A percentile compares a stretch with the other conserved stretches of the same genome.
These are phyloP conservation scores for Meloidogyne hapla DNA, from an alignment of 1,140 invertebrate genomes.

Conservation along the genomic window DNA sequence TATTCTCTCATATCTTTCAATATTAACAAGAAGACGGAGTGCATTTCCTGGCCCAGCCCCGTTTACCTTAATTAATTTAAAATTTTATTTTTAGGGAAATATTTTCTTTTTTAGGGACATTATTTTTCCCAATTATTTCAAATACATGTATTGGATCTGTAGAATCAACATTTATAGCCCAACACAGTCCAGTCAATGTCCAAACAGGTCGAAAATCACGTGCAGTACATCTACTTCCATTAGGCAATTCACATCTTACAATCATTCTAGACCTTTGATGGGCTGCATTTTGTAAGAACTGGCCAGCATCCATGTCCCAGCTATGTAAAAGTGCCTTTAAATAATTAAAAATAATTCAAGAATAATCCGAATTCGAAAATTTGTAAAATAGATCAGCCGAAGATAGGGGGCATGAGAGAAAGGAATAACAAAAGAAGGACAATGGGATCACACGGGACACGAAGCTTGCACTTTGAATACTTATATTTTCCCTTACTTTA, in stretches of 20 bases:
- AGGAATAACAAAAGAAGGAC: background rate
- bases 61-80: constrained; percentile 4
- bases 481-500: constrained; percentile 23
- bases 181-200: constrained; percentile 62
- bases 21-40: constrained; percentile 55
- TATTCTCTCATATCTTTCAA: constrained; percentile 60
- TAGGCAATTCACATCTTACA: constrained; percentile 58
- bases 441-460: too few relatives aligned
- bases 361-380: too few relatives aligned
- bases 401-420: too few relatives aligned
- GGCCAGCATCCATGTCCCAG: constrained; percentile 62
- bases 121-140: too few relatives aligned
- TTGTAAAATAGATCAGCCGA: too few relatives aligned
- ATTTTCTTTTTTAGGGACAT: too few relatives aligned
- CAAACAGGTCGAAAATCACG: constrained; percentile 59
- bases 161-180: constrained; percentile 63
- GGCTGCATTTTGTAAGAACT: constrained; percentile 57
- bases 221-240: constrained; percentile 52
- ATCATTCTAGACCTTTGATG: constrained; percentile 59
- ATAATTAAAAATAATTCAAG: constrained; percentile 15
- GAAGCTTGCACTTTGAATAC: too few relatives aligned
- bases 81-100: constrained; percentile 8
- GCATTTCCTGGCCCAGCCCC: constrained; percentile 52
- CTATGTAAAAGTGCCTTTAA: constrained; percentile 53
- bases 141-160: constrained; percentile 50